Evolutionary conservation across 2,113 vertebrate genomes (phyloP).

Genomic region (Eclectus roratus): DNA sequence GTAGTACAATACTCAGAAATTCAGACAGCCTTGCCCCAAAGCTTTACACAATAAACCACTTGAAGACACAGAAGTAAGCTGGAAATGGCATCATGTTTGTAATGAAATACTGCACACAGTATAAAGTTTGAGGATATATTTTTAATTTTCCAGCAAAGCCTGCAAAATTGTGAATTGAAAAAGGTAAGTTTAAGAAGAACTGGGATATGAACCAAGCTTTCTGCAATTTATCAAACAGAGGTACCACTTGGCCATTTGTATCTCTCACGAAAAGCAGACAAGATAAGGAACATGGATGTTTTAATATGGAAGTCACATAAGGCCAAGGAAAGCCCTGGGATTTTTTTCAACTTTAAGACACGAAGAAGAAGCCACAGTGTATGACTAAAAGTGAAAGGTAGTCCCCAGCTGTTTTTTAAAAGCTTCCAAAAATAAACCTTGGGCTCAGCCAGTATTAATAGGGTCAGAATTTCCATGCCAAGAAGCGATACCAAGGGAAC

Average conservation of each 20-base stretch:
- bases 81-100: neutral
- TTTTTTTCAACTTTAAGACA: conserved; percentile 1
- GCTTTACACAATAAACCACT: neutral
- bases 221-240: neutral
- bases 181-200: neutral
- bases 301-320: conserved; percentile 16
- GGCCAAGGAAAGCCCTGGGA: neutral
- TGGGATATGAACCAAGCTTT: neutral
- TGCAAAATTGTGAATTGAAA: neutral
- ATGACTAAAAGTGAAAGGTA: conserved; percentile 30
- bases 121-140: neutral
- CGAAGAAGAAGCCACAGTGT: neutral
- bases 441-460: neutral
- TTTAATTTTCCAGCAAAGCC: neutral
- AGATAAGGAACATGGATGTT: neutral
- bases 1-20: neutral
- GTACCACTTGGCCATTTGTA: neutral
- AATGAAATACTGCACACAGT: neutral
- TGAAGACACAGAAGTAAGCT: neutral
- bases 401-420: conserved; percentile 42
- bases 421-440: conserved; percentile 44
- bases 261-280: neutral
- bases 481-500: neutral
- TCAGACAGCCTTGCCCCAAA: neutral
- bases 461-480: conserved; percentile 45